phyloP scores from a whole-genome alignment of 2,113 vertebrate species.

The Periophthalmodon schlosseri region DNA sequence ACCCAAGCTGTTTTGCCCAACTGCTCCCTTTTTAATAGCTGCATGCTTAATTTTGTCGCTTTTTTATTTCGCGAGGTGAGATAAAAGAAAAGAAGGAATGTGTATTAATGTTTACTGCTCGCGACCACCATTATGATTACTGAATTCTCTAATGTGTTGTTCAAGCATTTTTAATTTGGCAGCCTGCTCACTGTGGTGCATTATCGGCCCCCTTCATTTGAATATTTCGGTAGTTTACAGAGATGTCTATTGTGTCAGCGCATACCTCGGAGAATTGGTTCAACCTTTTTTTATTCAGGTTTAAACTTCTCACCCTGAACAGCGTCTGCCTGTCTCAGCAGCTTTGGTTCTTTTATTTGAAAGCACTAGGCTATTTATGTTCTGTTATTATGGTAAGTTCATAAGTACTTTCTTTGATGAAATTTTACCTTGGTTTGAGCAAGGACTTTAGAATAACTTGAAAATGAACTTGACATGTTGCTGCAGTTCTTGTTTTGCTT shows the following conservation, averaged over 20 bases:
- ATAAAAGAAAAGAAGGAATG: slow-evolving; percentile 60
- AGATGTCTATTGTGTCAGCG: slow-evolving; percentile 1
- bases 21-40: slow-evolving; percentile 71
- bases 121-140: slow-evolving; percentile 55
- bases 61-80: slow-evolving; percentile 48
- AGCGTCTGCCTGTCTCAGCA: slow-evolving; percentile 3
- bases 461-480: neutral
- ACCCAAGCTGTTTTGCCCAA: slow-evolving; percentile 73
- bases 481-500: neutral
- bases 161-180: slow-evolving; percentile 52
- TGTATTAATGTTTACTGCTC: slow-evolving; percentile 60
- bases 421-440: neutral
- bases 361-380: neutral
- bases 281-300: slow-evolving; percentile 4
- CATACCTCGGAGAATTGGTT: slow-evolving; percentile 1
- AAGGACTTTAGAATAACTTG: neutral
- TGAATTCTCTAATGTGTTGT: slow-evolving; percentile 58
- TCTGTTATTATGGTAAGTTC: neutral
- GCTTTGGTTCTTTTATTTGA: neutral
- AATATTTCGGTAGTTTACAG: slow-evolving; percentile 25
- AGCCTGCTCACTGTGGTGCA: slow-evolving; percentile 30
- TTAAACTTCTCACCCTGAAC: slow-evolving; percentile 29
- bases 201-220: slow-evolving; percentile 53
- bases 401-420: slow-evolving; percentile 1
- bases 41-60: slow-evolving; percentile 60